A percentile compares a stretch with the other conserved stretches of the same genome.
phyloP scores from a whole-genome alignment of 2,797 vertebrate species.

The Amphiprion clarkii region DNA sequence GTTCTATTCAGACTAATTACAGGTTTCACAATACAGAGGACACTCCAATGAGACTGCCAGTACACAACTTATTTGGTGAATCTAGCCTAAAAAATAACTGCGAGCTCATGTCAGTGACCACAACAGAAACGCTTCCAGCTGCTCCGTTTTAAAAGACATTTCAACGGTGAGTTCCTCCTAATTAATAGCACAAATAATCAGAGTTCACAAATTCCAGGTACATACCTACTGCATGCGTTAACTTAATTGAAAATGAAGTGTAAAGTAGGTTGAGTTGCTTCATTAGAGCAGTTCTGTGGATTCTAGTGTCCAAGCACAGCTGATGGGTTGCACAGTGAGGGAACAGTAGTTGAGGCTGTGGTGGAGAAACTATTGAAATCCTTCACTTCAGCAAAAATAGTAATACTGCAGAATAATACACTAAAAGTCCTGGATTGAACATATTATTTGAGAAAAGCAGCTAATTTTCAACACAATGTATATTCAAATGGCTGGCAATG shows the following conservation, averaged over 20 bases:
- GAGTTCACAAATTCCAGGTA: too few species aligned
- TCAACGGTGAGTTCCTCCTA: neutral
- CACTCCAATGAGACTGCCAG: neutral
- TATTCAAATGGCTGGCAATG: neutral
- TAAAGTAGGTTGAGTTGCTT: neutral
- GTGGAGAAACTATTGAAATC: too few species aligned
- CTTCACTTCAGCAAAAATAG: neutral
- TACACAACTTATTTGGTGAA: neutral
- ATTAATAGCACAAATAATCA: neutral
- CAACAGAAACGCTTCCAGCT: neutral
- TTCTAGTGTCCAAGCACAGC: too few species aligned
- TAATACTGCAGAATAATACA: neutral
- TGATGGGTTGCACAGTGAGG: neutral
- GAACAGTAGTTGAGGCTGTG: neutral
- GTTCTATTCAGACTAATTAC: conserved; percentile 26
- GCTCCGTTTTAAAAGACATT: neutral
- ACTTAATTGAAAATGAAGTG: neutral
- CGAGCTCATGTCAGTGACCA: conserved; percentile 6
- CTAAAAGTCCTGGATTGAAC: neutral
- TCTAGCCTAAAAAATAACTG: conserved; percentile 2
- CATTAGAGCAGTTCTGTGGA: too few species aligned
- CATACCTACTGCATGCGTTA: neutral
- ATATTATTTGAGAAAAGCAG: too few species aligned
- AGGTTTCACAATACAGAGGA: conserved; percentile 29
- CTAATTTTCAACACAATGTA: neutral